Conservation (phyloP, 2,888 invertebrate species). For the Tenthredo mesomela region DNA sequence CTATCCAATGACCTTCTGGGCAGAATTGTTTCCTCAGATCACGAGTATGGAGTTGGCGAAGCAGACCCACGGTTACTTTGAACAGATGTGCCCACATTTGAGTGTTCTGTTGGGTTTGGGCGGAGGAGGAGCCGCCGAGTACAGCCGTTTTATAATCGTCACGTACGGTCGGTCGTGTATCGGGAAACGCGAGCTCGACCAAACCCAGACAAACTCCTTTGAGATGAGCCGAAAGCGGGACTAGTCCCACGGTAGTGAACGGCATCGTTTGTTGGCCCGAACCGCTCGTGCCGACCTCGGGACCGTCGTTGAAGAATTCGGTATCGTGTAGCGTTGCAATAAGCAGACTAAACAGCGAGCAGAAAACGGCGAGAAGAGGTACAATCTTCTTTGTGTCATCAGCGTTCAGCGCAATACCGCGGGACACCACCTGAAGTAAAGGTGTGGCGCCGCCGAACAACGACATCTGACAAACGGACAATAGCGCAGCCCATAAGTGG, state of each 20-base stretch:
- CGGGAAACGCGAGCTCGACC: constrained; percentile 92
- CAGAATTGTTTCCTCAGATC: constrained; percentile 92
- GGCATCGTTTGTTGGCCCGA: constrained; percentile 79
- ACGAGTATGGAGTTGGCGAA: constrained; percentile 91
- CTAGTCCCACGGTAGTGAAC: constrained; percentile 87
- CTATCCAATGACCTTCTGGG: constrained; percentile 85
- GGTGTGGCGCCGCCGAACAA: constrained; percentile 80
- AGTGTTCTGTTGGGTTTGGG: constrained; percentile 76
- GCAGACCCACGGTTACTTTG: constrained; percentile 85
- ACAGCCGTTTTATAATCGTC: constrained; percentile 83
- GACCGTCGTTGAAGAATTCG: constrained; percentile 86
- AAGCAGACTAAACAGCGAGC: constrained; percentile 89
- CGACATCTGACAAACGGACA: constrained; percentile 78
- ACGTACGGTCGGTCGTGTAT: constrained; percentile 83
- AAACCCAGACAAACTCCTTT: constrained; percentile 91
- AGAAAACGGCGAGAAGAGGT: constrained; percentile 91
- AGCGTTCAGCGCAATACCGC: constrained; percentile 82
- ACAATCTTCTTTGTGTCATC: constrained; percentile 85
- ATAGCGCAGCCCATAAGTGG: constrained; percentile 84
- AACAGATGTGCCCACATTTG: constrained; percentile 90
- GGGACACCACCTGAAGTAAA: constrained; percentile 83
- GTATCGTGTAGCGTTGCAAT: constrained; percentile 92
- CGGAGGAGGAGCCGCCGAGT: constrained; percentile 63
- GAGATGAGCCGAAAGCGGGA: constrained; percentile 85
- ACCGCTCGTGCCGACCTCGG: constrained; percentile 63